Evolutionary conservation across 2,888 invertebrate genomes (phyloP).

Genomic region (Hemistola chrysoprasaria): DNA sequence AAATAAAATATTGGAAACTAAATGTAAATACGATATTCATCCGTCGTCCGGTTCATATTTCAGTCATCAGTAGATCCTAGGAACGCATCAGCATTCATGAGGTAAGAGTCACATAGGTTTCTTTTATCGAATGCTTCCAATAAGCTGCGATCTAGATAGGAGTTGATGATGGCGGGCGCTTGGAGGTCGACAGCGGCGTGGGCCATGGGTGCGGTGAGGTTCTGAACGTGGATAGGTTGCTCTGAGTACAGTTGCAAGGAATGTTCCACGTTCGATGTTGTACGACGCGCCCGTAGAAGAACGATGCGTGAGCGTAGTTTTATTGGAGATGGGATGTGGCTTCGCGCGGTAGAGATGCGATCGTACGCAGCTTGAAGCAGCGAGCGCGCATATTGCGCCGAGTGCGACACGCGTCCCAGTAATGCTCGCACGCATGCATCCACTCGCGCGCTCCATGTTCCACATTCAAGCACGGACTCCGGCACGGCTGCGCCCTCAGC

Average conservation of each 20-base stretch:
- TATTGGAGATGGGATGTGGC: conserved; percentile 23
- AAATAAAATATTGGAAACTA: no score
- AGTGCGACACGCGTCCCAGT: conserved; percentile 46
- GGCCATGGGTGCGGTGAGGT: conserved; percentile 27
- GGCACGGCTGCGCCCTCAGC: conserved; percentile 18
- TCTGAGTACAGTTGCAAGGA: conserved; percentile 32
- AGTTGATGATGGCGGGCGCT: conserved; percentile 47
- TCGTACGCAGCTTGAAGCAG: conserved; percentile 44
- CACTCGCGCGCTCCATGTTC: conserved; percentile 39
- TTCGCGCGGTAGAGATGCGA: conserved; percentile 32
- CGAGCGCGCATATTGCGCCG: conserved; percentile 50
- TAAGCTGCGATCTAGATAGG: conserved; percentile 38
- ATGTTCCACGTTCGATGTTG: conserved; percentile 6
- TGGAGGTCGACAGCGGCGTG: conserved; percentile 12
- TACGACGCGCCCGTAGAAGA: conserved; percentile 35
- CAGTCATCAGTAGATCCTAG: no score
- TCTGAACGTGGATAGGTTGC: conserved; percentile 34
- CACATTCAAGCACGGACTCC: conserved; percentile 23
- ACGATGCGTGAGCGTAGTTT: conserved; percentile 41
- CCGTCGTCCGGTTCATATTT: no score
- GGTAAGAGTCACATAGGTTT: conserved; percentile 51
- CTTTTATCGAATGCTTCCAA: conserved; percentile 39
- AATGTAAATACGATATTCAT: no score
- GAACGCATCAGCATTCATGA: conserved; percentile 33
- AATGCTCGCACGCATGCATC: conserved; percentile 41